Conservation (phyloP, 35 echinoderm and acorn worm species). For the Hemicentrotus pulcherrimus region DNA sequence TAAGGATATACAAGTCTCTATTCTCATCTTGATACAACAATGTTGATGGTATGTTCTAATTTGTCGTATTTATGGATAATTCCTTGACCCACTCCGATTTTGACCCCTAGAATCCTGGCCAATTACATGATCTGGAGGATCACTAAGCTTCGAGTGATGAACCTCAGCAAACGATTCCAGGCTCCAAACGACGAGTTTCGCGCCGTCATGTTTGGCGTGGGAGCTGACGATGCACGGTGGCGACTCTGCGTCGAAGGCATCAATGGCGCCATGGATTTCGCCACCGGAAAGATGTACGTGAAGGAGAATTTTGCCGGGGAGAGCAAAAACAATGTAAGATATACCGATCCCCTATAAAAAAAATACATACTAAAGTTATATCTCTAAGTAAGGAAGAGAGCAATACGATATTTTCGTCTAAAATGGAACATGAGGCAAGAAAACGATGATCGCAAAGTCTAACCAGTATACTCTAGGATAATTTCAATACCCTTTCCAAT, state of each 20-base stretch:
- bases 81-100: background rate
- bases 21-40: background rate
- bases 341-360: background rate
- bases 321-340: constrained; percentile 79
- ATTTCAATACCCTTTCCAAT: too few relatives aligned
- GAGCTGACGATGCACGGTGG: constrained; percentile 63
- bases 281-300: constrained; percentile 81
- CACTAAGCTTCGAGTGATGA: constrained; percentile 44
- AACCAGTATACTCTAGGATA: too few relatives aligned
- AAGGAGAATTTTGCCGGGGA: constrained; percentile 66
- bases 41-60: too few relatives aligned
- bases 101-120: constrained; percentile 50
- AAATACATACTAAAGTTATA: background rate
- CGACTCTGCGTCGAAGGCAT: constrained; percentile 64
- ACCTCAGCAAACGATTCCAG: constrained; percentile 67
- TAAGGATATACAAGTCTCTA: background rate
- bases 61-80: too few relatives aligned
- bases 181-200: constrained; percentile 64
- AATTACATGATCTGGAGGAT: constrained; percentile 87
- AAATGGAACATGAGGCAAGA: too few relatives aligned
- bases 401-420: too few relatives aligned
- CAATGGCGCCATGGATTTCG: constrained; percentile 68
- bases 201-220: constrained; percentile 61
- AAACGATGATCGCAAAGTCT: too few relatives aligned
- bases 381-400: too few relatives aligned